Evolutionary conservation across 2,113 vertebrate species (phyloP).

Genomic region (Menura novaehollandiae): DNA sequence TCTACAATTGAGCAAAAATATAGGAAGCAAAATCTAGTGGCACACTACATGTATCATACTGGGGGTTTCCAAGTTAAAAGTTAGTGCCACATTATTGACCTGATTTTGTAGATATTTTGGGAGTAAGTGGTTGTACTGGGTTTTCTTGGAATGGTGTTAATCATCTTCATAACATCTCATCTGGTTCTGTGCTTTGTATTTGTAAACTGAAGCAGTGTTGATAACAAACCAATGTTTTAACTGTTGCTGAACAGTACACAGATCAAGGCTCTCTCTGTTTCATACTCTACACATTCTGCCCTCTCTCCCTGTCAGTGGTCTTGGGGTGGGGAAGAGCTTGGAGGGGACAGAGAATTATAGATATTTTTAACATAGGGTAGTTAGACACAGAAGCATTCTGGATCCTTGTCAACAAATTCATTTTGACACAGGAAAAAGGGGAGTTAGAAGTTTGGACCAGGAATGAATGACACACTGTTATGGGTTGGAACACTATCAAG

Average conservation of each 20-base stretch:
- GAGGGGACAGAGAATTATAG: background rate
- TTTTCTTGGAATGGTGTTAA: background rate
- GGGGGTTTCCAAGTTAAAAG: background rate
- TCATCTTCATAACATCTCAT: background rate
- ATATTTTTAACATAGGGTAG: background rate
- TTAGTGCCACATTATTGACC: background rate
- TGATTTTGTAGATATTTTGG: background rate
- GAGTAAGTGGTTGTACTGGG: background rate
- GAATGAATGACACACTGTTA: background rate
- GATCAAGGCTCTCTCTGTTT: background rate
- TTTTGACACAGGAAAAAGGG: background rate
- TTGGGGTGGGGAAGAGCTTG: background rate
- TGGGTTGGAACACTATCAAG: too few species aligned
- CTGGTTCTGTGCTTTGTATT: background rate
- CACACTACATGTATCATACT: background rate
- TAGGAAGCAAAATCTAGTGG: background rate
- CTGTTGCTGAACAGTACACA: background rate
- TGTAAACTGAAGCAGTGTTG: background rate
- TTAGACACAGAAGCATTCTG: background rate
- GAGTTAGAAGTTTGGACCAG: background rate
- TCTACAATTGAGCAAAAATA: background rate
- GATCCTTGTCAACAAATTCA: background rate
- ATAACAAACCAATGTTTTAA: background rate
- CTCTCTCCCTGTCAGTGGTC: rapidly evolving
- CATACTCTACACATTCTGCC: rapidly evolving